Conservation (phyloP, 2,113 vertebrate species). For the Mionectes macconnelli region DNA sequence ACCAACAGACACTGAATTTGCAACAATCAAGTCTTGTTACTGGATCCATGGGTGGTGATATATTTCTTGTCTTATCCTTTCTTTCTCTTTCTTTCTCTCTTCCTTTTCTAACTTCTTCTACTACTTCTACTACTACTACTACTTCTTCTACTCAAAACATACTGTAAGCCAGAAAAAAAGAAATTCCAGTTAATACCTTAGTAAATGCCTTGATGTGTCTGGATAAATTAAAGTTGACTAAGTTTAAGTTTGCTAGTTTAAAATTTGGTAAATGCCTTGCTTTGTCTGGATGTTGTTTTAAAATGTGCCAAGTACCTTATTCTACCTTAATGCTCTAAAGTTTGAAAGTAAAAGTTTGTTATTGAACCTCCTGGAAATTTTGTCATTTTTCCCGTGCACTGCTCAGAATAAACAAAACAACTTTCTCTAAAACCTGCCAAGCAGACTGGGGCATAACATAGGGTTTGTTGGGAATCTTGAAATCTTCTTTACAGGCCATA, state of each 20-base stretch:
- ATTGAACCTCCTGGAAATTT: neutral
- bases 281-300: neutral
- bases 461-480: neutral
- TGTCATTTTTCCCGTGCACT: neutral
- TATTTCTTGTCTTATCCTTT: neutral
- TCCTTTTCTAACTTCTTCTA: neutral
- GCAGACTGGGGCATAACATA: rapidly evolving
- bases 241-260: neutral
- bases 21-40: neutral
- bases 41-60: neutral
- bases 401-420: neutral
- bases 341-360: neutral
- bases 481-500: neutral
- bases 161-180: neutral
- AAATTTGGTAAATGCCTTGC: neutral
- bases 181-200: neutral
- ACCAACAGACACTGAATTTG: neutral
- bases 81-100: neutral
- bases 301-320: neutral
- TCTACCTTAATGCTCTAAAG: neutral
- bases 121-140: too few relatives aligned
- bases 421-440: neutral
- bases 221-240: neutral
- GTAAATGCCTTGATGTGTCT: neutral
- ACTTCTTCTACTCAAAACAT: neutral